Percentiles rank a stretch among this genome's conserved stretches.
Conservation (phyloP, 2,888 invertebrate genomes). For the Conistra vaccinii region DNA sequence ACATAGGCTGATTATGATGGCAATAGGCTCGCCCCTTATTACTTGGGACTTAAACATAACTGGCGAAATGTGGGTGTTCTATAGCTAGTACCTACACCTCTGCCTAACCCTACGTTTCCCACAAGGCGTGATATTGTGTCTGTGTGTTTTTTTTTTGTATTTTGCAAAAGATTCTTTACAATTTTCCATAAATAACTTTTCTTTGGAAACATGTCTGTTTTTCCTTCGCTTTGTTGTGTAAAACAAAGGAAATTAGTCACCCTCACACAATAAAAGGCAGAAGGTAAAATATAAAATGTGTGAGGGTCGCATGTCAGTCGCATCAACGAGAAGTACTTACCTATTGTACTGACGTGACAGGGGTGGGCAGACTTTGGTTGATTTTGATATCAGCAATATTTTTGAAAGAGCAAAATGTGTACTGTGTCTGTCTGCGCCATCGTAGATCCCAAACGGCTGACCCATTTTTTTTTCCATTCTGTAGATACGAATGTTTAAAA, state of each 20-base stretch:
- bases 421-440: too few species aligned
- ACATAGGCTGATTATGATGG: too few species aligned
- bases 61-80: too few species aligned
- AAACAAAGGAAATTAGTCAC: slow-evolving; percentile 72
- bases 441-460: too few species aligned
- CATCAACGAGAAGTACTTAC: slow-evolving; percentile 77
- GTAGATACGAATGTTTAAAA: too few species aligned
- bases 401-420: too few species aligned
- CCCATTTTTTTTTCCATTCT: too few species aligned
- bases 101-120: too few species aligned
- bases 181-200: slow-evolving; percentile 40
- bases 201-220: slow-evolving; percentile 26
- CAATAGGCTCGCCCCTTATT: too few species aligned
- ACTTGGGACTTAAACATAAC: too few species aligned
- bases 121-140: too few species aligned
- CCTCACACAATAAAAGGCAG: slow-evolving; percentile 77
- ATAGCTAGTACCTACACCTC: too few species aligned
- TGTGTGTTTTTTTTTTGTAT: background rate
- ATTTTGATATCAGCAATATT: background rate
- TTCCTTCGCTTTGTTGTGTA: slow-evolving; percentile 66
- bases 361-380: slow-evolving; percentile 32
- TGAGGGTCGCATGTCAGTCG: slow-evolving; percentile 78
- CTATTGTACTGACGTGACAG: slow-evolving; percentile 64
- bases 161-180: background rate
- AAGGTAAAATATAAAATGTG: slow-evolving; percentile 81